Evolutionary conservation across 2,888 invertebrate species (phyloP).

Genomic region (Ashinkailepas kermadecensis): DNA sequence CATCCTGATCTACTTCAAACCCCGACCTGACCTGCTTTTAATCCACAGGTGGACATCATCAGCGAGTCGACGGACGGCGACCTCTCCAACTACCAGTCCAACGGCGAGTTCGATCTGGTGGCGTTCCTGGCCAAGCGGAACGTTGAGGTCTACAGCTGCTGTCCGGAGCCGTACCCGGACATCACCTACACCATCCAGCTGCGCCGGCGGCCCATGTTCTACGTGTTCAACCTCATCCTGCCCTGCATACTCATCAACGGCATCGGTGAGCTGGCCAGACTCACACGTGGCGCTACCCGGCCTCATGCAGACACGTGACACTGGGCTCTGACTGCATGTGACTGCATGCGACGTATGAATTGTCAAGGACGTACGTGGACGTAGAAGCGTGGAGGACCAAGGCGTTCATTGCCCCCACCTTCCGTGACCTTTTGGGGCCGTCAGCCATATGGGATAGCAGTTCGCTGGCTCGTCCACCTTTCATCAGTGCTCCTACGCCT

Average conservation of each 20-base stretch:
- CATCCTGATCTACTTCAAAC: too few species aligned
- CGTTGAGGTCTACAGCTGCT: constrained; percentile 68
- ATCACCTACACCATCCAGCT: constrained; percentile 72
- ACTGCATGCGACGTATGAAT: too few species aligned
- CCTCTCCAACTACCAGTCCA: constrained; percentile 80
- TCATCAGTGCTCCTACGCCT: too few species aligned
- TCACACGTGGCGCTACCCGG: neutral
- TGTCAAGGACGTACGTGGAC: too few species aligned
- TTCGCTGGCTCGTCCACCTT: too few species aligned
- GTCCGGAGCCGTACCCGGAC: constrained; percentile 73
- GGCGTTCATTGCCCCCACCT: too few species aligned
- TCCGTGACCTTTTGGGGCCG: too few species aligned
- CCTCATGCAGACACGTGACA: too few species aligned
- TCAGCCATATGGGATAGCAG: too few species aligned
- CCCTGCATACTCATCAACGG: constrained; percentile 78
- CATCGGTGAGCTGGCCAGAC: constrained; percentile 53
- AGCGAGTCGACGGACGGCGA: constrained; percentile 74
- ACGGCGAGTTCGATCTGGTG: constrained; percentile 78
- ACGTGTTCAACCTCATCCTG: constrained; percentile 75
- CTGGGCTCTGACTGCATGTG: too few species aligned
- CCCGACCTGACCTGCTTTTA: too few species aligned
- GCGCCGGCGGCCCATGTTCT: constrained; percentile 68
- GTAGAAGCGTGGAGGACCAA: too few species aligned
- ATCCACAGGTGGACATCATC: constrained; percentile 59
- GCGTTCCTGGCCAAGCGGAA: constrained; percentile 65